Evolutionary conservation across 2,797 vertebrate genomes (phyloP).

Genomic region (Acropternis orthonyx): DNA sequence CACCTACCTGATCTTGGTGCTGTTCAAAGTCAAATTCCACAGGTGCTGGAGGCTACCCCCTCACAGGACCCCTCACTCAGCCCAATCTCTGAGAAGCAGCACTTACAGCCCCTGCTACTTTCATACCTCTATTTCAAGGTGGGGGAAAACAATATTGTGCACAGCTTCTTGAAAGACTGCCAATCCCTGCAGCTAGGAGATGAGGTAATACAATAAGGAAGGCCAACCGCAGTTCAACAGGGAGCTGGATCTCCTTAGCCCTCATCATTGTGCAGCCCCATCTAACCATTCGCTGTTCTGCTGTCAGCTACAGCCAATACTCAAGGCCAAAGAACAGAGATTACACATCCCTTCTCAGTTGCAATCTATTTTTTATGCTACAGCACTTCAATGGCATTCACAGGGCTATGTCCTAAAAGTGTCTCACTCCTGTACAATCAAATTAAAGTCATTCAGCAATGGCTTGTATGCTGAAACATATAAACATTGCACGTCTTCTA

Average conservation of each 20-base stretch:
- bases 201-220: constrained; percentile 8
- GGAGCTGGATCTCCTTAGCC: not conserved
- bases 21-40: not conserved
- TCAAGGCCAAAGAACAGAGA: not conserved
- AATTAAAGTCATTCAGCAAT: not conserved
- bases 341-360: not conserved
- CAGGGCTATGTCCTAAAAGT: not conserved
- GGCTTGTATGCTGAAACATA: not conserved
- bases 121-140: not conserved
- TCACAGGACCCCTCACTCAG: not conserved
- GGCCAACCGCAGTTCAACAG: constrained; percentile 9
- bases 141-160: not conserved
- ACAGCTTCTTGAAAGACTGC: not conserved
- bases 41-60: not conserved
- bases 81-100: not conserved
- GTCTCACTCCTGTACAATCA: not conserved
- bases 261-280: not conserved
- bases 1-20: not conserved
- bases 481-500: not conserved
- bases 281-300: not conserved
- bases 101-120: not conserved
- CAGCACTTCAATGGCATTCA: not conserved
- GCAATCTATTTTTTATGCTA: not conserved
- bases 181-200: not conserved
- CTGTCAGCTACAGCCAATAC: not conserved